Evolutionary conservation across 2,888 invertebrate species (phyloP).

Genomic region (Prostheceraeus crozeri): DNA sequence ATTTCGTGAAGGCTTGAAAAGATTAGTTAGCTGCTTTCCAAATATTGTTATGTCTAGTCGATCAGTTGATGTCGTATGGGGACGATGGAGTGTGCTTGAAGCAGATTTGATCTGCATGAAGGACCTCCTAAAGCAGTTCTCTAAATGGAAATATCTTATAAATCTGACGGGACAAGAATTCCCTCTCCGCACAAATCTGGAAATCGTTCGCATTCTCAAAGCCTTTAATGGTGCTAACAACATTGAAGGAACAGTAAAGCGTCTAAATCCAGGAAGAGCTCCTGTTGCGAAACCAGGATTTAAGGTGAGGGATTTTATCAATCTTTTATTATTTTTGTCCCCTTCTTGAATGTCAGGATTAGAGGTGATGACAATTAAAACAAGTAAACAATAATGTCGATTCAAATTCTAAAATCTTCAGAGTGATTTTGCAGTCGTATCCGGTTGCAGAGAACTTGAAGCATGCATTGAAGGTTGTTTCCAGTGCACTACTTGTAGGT

Average conservation of each 20-base stretch:
- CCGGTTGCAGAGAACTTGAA: too few species aligned
- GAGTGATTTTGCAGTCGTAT: too few species aligned
- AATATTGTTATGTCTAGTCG: slow-evolving; percentile 46
- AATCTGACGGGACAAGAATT: slow-evolving; percentile 41
- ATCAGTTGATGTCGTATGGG: slow-evolving; percentile 42
- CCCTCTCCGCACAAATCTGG: slow-evolving; percentile 41
- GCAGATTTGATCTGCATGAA: slow-evolving; percentile 36
- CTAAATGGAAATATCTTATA: slow-evolving; percentile 37
- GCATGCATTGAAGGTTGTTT: too few species aligned
- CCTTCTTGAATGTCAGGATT: too few species aligned
- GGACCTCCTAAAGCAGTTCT: slow-evolving; percentile 18
- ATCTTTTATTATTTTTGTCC: too few species aligned
- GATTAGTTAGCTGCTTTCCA: slow-evolving; percentile 43
- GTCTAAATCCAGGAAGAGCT: too few species aligned
- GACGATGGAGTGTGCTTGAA: slow-evolving; percentile 37
- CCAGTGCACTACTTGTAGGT: too few species aligned
- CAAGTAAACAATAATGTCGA: too few species aligned
- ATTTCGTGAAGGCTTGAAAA: slow-evolving; percentile 42
- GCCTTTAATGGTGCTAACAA: slow-evolving; percentile 38
- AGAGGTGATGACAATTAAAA: too few species aligned
- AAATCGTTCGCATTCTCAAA: slow-evolving; percentile 38
- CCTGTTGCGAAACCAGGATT: too few species aligned
- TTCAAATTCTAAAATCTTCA: too few species aligned
- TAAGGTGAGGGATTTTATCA: too few species aligned
- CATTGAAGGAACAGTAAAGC: slow-evolving; percentile 35